Evolutionary conservation across 2,113 vertebrate genomes (phyloP), one percentile per base, ranked within the genome.

Genomic region (Nycticebus coucang): DNA sequence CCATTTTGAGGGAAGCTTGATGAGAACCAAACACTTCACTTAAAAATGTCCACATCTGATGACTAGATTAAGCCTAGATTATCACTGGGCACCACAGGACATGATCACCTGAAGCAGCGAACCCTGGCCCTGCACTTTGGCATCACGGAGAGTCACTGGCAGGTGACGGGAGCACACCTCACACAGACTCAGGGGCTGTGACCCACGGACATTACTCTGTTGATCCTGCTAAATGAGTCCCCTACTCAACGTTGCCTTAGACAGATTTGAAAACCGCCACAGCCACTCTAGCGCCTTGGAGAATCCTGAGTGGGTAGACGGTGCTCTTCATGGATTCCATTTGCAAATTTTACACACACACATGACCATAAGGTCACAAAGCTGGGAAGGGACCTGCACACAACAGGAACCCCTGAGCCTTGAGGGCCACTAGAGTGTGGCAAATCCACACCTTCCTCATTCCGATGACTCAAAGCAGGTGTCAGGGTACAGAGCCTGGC

Each of bases 311-410:
- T 9, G 22, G 50, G 28, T 6, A 22, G 62, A 9, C 0, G 0
- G 8, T 4, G 1, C 1, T 19, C 71, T 79, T n/a, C 2, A 41
- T 0, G n/a, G 59, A 4, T 4, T 22, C 6, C 11, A 4, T 33
- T 6, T n/a, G 45, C 30, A 5, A 35, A 53, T 22, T 37, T 50
- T 66, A 69, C 41, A 21, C 9, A 33, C 72, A n/a, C 21, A 7
- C 14, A 4, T 0, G 15, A 24, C 8, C 0, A 0, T 24, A 72
- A 2, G 41, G 28, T 22, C 55, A 6, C 15, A 1, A 11, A 0
- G 33, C 41, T 7, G 8, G 11, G 45, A 50, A 37, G 59, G n/a
- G 37, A 1, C 22, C 66, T 35, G 18, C 12, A 22, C 12, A 22
- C 1, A 5, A 11, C 3, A 30, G 33, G 28, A 26, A 14, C 59